phyloP scores from a whole-genome alignment of 2,888 invertebrate genomes.

The Aphodius sticticus region DNA sequence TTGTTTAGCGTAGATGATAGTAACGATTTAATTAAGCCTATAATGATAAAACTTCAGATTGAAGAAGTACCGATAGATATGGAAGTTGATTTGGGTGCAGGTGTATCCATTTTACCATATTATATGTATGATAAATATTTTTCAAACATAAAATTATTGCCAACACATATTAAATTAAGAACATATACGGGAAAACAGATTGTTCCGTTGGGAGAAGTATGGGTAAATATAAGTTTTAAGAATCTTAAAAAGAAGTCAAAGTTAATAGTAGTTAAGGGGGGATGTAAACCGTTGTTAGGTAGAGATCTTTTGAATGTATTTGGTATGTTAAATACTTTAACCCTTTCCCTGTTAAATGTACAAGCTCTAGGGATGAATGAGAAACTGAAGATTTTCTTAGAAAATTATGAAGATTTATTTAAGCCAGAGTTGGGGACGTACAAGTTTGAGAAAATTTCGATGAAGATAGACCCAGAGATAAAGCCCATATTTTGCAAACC shows the following conservation, averaged over 20 bases:
- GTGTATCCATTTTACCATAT: slow-evolving; percentile 14
- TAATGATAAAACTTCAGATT: background rate
- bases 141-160: background rate
- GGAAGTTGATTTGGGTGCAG: slow-evolving; percentile 8
- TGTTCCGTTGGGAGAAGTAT: background rate
- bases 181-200: background rate
- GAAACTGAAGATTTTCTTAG: slow-evolving; percentile 12
- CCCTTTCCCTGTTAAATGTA: background rate
- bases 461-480: slow-evolving; percentile 26
- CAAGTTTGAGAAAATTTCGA: slow-evolving; percentile 30
- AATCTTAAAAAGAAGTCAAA: slow-evolving; percentile 37
- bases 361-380: background rate
- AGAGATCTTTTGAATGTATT: too few species aligned
- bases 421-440: slow-evolving; percentile 33
- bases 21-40: background rate
- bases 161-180: slow-evolving; percentile 4
- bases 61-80: background rate
- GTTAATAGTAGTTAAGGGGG: slow-evolving; percentile 48
- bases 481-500: slow-evolving; percentile 36
- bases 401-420: slow-evolving; percentile 27
- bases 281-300: slow-evolving; percentile 30
- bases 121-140: slow-evolving; percentile 9
- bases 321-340: background rate
- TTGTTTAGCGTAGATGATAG: background rate
- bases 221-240: slow-evolving; percentile 14